Evolutionary conservation across 1,140 invertebrate species (phyloP).

Genomic region (Steinernema khuongi): DNA sequence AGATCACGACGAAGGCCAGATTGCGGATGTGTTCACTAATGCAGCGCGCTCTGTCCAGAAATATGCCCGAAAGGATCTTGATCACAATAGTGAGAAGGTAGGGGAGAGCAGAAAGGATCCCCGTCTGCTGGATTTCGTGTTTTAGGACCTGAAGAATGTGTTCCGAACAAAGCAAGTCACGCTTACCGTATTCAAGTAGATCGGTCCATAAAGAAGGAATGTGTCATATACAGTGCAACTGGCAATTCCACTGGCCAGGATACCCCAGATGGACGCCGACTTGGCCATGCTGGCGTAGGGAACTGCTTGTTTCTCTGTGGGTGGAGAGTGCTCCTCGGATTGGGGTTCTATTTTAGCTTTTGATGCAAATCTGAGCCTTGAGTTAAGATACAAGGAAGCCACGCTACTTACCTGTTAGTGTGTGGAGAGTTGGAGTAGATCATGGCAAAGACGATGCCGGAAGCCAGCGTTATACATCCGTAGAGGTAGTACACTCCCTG

Average conservation of each 20-base stretch:
- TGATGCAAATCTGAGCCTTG: not conserved
- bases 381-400: not conserved
- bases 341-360: not conserved
- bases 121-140: constrained; percentile 8
- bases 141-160: not conserved
- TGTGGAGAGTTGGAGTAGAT: not conserved
- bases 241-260: not conserved
- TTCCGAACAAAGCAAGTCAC: not conserved
- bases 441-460: not conserved
- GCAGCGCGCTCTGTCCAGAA: not conserved
- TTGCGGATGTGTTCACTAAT: not conserved
- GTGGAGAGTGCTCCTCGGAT: not conserved
- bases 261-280: not conserved
- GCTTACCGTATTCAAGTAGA: not conserved
- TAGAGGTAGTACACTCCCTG: not conserved
- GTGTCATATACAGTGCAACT: not conserved
- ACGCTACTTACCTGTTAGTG: not conserved
- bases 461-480: not conserved
- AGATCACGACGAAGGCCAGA: not conserved
- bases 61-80: not conserved
- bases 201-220: not conserved
- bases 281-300: not conserved
- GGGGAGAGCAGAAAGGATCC: not conserved
- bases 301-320: not conserved
- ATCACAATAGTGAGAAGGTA: not conserved